Evolutionary conservation across 2,113 vertebrate genomes (phyloP).

Genomic region (Trichomycterus rosablanca): DNA sequence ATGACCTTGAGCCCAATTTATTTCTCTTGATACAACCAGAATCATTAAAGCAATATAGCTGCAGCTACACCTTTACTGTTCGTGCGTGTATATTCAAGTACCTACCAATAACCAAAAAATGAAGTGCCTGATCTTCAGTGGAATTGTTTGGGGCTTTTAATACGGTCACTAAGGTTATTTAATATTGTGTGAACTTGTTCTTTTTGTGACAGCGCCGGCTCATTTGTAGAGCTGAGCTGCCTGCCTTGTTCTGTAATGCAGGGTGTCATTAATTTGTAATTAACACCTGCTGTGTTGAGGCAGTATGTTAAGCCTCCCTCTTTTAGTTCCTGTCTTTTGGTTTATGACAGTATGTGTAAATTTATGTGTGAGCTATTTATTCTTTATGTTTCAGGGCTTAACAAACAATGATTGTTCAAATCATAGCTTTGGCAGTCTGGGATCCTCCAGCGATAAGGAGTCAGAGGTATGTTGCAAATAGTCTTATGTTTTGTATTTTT

Average conservation of each 20-base stretch:
- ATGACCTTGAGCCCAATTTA: background rate
- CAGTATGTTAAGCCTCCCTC: conserved; percentile 2
- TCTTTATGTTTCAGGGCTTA: conserved; percentile 76
- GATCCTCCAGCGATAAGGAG: conserved; percentile 97
- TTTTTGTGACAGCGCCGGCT: background rate
- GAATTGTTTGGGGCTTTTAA: too few species aligned
- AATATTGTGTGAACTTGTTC: too few species aligned
- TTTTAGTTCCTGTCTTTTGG: background rate
- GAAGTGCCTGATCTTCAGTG: too few species aligned
- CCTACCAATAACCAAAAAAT: too few species aligned
- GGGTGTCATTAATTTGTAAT: conserved; percentile 31
- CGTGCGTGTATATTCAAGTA: background rate
- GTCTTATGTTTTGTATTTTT: too few species aligned
- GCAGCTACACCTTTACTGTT: background rate
- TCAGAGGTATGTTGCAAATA: conserved; percentile 78
- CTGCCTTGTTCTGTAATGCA: conserved; percentile 2
- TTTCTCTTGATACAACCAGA: background rate
- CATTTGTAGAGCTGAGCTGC: background rate
- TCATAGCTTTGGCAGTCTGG: conserved; percentile 97
- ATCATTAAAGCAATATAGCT: conserved; percentile 7
- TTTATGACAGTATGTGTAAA: conserved; percentile 4
- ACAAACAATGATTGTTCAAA: conserved; percentile 99
- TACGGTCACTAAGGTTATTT: too few species aligned
- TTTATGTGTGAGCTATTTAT: conserved; percentile 23
- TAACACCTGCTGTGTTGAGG: conserved; percentile 27